A percentile compares a stretch with the other conserved stretches of the same genome.
Evolutionary conservation across 2,113 vertebrate species (phyloP).

Genomic region (Apteryx mantelli): DNA sequence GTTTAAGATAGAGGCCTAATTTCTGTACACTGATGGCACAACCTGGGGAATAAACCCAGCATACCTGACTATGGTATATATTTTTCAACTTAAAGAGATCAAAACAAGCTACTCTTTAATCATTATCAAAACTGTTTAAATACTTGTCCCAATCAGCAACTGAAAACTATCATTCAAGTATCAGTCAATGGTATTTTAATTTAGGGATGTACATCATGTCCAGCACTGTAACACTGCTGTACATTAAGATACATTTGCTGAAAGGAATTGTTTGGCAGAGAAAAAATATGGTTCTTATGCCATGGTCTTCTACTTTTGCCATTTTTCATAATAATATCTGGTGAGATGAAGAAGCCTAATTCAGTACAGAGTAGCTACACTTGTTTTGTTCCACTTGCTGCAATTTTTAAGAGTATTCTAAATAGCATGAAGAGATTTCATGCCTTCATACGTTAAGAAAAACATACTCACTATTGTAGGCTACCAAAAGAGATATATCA

Average conservation of each 20-base stretch:
- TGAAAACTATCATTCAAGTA: background rate
- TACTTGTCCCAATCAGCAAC: background rate
- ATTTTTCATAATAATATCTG: background rate
- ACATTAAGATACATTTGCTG: accelerated
- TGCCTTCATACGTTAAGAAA: background rate
- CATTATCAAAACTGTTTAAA: background rate
- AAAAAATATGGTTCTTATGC: accelerated
- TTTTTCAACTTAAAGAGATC: background rate
- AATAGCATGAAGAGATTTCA: background rate
- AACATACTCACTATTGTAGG: background rate
- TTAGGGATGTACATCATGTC: accelerated
- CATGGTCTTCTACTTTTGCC: background rate
- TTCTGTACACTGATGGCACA: background rate
- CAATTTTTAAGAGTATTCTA: background rate
- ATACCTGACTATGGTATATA: background rate
- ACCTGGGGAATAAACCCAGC: background rate
- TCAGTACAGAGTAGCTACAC: background rate
- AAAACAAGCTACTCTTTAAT: background rate
- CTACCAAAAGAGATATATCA: background rate
- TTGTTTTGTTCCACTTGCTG: background rate
- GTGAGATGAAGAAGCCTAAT: background rate
- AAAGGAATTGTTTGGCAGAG: background rate
- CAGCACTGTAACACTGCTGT: background rate
- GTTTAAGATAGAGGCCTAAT: background rate
- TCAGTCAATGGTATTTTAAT: background rate